phyloP scores from a whole-genome alignment of 2,113 vertebrate genomes.

The Puffinus mauretanicus region DNA sequence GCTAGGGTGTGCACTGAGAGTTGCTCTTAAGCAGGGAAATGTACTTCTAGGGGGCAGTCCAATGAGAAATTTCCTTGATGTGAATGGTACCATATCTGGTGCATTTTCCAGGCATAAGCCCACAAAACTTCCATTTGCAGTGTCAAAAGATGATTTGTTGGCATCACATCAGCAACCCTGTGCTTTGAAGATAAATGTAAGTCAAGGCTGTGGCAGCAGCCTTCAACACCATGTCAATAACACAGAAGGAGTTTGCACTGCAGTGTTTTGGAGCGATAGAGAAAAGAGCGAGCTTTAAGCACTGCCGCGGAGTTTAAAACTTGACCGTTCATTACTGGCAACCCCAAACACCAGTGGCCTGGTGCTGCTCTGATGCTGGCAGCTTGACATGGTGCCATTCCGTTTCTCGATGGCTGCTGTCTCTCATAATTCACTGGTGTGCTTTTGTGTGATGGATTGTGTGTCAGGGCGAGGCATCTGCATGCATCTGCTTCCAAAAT shows the following conservation, averaged over 20 bases:
- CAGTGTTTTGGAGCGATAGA: neutral
- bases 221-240: neutral
- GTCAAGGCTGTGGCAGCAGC: neutral
- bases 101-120: neutral
- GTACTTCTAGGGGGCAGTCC: neutral
- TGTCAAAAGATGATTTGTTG: constrained; percentile 37
- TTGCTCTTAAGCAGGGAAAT: neutral
- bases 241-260: neutral
- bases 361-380: neutral
- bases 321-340: neutral
- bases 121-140: neutral
- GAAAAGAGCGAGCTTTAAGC: neutral
- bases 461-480: neutral
- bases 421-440: neutral
- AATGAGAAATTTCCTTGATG: constrained; percentile 17
- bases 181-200: neutral
- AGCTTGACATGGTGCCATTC: neutral
- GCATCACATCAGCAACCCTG: neutral
- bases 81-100: neutral
- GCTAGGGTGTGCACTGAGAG: neutral
- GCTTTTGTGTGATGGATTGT: neutral
- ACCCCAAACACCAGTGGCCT: neutral
- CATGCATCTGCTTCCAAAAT: neutral
- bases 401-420: neutral
- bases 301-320: neutral